Evolutionary conservation across 2,797 vertebrate genomes (phyloP).

Genomic region (Sebastolobus altivelis): DNA sequence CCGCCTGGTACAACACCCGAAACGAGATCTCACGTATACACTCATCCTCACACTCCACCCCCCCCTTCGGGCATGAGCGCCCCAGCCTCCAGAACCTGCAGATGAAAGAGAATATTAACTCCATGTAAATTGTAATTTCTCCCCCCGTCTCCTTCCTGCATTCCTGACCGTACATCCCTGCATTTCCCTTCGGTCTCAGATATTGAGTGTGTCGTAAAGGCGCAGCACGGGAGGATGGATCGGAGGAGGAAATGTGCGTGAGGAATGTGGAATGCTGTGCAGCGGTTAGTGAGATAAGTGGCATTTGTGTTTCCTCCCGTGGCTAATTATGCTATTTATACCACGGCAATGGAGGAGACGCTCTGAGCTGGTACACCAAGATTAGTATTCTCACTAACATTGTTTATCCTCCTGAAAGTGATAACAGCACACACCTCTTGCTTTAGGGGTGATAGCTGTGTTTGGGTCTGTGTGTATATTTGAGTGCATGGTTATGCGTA

Average conservation of each 20-base stretch:
- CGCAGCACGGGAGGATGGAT: conserved; percentile 38
- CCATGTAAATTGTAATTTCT: conserved; percentile 46
- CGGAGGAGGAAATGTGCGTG: conserved; percentile 40
- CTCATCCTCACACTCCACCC: conserved; percentile 17
- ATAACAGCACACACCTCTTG: conserved; percentile 72
- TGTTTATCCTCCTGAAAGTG: conserved; percentile 77
- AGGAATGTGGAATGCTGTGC: conserved; percentile 60
- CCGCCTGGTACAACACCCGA: conserved; percentile 20
- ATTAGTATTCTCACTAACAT: conserved; percentile 79
- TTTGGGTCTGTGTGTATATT: conserved; percentile 26
- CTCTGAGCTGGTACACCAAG: conserved; percentile 74
- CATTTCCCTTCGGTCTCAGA: conserved; percentile 49
- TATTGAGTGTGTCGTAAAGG: conserved; percentile 44
- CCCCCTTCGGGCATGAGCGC: conserved; percentile 21
- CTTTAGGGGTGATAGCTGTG: conserved; percentile 60
- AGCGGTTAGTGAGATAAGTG: conserved; percentile 77
- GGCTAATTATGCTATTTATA: conserved; percentile 83
- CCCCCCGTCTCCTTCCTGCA: conserved; percentile 1
- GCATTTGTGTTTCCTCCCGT: conserved; percentile 78
- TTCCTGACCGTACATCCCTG: conserved; percentile 15
- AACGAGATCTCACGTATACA: conserved; percentile 32
- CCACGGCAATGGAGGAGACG: conserved; percentile 61
- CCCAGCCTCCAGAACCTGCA: conserved; percentile 31
- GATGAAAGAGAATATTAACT: conserved; percentile 74
- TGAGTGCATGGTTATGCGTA: neutral